Evolutionary conservation across 2,888 invertebrate genomes (phyloP).

Genomic region (Micoletzkya japonica): DNA sequence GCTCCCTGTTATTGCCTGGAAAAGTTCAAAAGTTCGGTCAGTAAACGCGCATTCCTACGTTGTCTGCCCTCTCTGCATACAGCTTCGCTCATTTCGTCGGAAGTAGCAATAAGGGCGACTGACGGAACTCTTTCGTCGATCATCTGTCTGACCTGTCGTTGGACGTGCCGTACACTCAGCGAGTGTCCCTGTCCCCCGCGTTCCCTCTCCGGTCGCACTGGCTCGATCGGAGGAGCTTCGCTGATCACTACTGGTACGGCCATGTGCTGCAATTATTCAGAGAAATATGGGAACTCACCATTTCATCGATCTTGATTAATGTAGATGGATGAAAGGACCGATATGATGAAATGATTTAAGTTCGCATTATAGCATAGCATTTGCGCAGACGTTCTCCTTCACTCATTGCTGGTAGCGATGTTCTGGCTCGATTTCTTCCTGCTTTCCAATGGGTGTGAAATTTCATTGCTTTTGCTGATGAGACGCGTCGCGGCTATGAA

Average conservation of each 20-base stretch:
- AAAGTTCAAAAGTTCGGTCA: too few relatives aligned
- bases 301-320: too few relatives aligned
- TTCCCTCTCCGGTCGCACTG: neutral
- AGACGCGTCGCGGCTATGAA: too few relatives aligned
- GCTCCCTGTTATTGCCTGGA: too few relatives aligned
- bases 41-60: too few relatives aligned
- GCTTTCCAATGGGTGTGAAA: too few relatives aligned
- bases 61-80: too few relatives aligned
- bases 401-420: neutral
- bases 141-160: slow-evolving; percentile 22
- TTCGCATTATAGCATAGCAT: neutral
- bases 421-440: too few relatives aligned
- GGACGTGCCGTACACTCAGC: neutral
- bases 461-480: too few relatives aligned
- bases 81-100: too few relatives aligned
- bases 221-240: slow-evolving; percentile 33
- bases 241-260: slow-evolving; percentile 30
- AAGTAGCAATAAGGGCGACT: too few relatives aligned
- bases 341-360: neutral
- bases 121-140: too few relatives aligned
- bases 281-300: neutral
- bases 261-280: neutral
- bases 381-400: neutral
- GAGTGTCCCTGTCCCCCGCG: neutral
- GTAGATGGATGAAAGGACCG: neutral